These are phyloP conservation scores for Gambelia wislizenii DNA, from an alignment of 2,797 vertebrate species.

Conservation along the genomic window DNA sequence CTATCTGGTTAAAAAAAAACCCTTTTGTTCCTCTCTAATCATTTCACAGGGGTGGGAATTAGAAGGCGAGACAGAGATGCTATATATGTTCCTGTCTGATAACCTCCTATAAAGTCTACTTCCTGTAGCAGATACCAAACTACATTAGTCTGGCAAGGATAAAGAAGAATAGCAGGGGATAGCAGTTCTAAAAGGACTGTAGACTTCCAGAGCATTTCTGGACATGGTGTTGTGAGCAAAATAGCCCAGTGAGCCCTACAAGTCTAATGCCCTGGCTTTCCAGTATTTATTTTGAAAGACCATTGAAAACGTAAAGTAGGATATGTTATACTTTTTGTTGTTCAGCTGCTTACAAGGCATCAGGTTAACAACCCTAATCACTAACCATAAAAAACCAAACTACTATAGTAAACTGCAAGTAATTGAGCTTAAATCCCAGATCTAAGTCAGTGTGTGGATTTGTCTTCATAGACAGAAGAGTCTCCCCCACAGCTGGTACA, in stretches of 20 bases:
- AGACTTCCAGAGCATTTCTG: background rate
- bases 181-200: too few relatives aligned
- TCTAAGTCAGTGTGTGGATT: slow-evolving; percentile 3
- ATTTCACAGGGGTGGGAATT: too few relatives aligned
- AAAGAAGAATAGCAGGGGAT: too few relatives aligned
- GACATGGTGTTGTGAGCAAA: background rate
- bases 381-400: slow-evolving; percentile 7
- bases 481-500: too few relatives aligned
- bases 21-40: too few relatives aligned
- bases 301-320: background rate
- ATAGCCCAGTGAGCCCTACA: background rate
- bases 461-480: background rate
- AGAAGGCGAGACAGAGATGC: too few relatives aligned
- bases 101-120: too few relatives aligned
- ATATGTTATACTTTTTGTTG: background rate
- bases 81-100: too few relatives aligned
- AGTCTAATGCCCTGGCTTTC: background rate
- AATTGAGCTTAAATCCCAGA: background rate
- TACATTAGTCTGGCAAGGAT: too few relatives aligned
- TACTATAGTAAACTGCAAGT: background rate
- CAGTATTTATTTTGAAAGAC: background rate
- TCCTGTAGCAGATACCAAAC: too few relatives aligned
- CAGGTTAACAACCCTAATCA: background rate
- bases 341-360: background rate
- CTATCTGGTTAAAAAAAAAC: too few relatives aligned